These are phyloP conservation scores for Tor tambroides DNA, from an alignment of 2,113 vertebrate species.

Conservation along the genomic window DNA sequence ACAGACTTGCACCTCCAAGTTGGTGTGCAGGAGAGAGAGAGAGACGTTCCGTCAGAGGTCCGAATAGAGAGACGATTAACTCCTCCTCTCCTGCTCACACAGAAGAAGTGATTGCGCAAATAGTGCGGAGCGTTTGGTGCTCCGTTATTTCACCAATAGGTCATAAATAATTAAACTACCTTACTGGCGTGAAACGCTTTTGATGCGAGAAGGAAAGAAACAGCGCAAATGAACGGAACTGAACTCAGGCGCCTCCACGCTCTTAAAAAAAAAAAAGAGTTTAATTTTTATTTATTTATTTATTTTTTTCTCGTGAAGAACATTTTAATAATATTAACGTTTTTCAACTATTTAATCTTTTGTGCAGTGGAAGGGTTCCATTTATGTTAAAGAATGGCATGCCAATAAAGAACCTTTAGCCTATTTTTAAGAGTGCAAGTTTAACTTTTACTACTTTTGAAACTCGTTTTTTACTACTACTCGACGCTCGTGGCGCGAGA, in stretches of 20 bases:
- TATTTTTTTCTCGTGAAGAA: too few relatives aligned
- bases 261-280: too few relatives aligned
- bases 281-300: too few relatives aligned
- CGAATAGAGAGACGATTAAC: constrained; percentile 67
- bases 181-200: not conserved
- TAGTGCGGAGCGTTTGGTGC: constrained; percentile 7
- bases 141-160: not conserved
- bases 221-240: not conserved
- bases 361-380: too few relatives aligned
- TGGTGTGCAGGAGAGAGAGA: constrained; percentile 76
- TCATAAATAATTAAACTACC: not conserved
- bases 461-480: too few relatives aligned
- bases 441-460: too few relatives aligned
- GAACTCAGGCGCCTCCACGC: not conserved
- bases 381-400: too few relatives aligned
- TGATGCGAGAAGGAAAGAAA: not conserved
- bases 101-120: constrained; percentile 66
- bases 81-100: constrained; percentile 71
- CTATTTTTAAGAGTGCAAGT: too few relatives aligned
- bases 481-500: too few relatives aligned
- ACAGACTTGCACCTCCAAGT: constrained; percentile 72
- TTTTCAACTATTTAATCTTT: too few relatives aligned
- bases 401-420: too few relatives aligned
- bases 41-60: constrained; percentile 60
- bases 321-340: too few relatives aligned